These are phyloP conservation scores for Megatriorchis doriae DNA, from an alignment of 2,113 vertebrate genomes.

Conservation along the genomic window DNA sequence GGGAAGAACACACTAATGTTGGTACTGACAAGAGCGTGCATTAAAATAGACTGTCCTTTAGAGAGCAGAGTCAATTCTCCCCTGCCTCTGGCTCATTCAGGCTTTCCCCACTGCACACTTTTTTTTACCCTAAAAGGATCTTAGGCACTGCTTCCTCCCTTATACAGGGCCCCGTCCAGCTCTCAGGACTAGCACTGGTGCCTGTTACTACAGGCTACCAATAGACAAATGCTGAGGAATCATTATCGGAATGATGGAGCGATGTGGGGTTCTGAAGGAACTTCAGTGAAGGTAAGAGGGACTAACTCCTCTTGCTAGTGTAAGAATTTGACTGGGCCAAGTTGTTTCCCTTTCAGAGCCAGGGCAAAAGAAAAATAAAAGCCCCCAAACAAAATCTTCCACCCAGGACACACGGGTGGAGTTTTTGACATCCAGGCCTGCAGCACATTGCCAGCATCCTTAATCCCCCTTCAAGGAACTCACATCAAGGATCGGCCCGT, in stretches of 20 bases:
- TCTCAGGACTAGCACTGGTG: background rate
- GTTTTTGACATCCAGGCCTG: background rate
- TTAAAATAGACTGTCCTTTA: background rate
- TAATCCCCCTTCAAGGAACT: conserved; percentile 50
- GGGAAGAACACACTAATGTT: background rate
- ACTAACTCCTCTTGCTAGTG: background rate
- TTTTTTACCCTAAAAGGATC: conserved; percentile 37
- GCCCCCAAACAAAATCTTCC: background rate
- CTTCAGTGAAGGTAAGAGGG: background rate
- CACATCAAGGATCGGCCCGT: conserved; percentile 95
- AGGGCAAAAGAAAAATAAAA: background rate
- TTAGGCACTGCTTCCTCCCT: background rate
- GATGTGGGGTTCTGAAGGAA: background rate
- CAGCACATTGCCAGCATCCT: background rate
- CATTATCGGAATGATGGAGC: background rate
- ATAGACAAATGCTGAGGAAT: background rate
- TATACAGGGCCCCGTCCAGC: background rate
- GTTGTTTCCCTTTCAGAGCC: background rate
- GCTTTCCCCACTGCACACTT: background rate
- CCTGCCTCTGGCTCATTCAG: background rate
- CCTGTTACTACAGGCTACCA: background rate
- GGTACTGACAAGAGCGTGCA: background rate
- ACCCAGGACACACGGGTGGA: background rate
- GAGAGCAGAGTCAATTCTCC: background rate
- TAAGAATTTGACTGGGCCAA: background rate